Percentiles rank a stretch among this genome's conserved stretches.
Conservation (phyloP, 2,113 vertebrate genomes). For the Dicrurus megarhynchus region DNA sequence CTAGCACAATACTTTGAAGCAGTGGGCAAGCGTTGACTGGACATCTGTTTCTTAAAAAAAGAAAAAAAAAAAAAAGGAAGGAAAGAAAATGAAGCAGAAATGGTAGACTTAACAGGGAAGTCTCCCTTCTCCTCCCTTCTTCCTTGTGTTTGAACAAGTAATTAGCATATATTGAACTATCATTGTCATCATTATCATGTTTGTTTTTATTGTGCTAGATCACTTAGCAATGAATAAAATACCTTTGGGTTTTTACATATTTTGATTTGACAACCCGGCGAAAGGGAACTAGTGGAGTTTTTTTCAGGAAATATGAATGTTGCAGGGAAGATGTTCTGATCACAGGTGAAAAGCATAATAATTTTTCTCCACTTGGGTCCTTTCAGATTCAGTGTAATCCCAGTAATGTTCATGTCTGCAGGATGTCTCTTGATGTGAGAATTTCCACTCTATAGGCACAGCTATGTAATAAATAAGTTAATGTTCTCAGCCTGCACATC, state of each 20-base stretch:
- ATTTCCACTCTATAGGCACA: neutral
- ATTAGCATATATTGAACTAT: neutral
- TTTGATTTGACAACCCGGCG: neutral
- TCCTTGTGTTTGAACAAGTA: neutral
- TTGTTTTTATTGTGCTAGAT: neutral
- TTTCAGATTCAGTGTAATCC: neutral
- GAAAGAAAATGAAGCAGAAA: neutral
- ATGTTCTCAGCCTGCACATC: neutral
- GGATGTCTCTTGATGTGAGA: neutral
- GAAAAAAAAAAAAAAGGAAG: neutral
- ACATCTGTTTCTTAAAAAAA: neutral
- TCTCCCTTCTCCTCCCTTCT: neutral
- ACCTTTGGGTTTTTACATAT: neutral
- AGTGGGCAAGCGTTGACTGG: neutral
- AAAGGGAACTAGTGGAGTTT: neutral
- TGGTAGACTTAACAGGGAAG: neutral
- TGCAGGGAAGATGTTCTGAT: neutral
- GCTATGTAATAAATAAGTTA: neutral
- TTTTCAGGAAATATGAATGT: neutral
- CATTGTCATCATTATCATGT: neutral
- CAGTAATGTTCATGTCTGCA: neutral
- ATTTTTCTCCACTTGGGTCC: neutral
- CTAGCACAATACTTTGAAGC: neutral
- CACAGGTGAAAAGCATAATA: neutral
- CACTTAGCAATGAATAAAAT: neutral